Evolutionary conservation across 2,888 invertebrate species (phyloP).

Genomic region (Teleiodes luculella): DNA sequence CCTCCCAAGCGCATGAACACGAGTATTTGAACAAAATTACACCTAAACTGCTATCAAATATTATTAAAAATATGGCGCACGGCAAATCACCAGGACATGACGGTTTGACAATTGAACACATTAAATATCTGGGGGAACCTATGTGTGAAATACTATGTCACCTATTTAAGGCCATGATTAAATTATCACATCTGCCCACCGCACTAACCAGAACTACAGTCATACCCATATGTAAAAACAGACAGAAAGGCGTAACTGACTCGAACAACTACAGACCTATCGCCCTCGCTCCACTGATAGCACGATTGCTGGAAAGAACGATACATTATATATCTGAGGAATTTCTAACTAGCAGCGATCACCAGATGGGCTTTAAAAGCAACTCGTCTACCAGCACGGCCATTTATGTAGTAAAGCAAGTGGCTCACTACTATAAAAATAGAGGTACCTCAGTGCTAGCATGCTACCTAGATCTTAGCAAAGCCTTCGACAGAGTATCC

Average conservation of each 20-base stretch:
- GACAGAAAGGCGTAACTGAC: not conserved
- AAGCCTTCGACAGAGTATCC: not conserved
- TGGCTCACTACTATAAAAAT: not conserved
- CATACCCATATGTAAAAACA: not conserved
- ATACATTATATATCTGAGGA: not conserved
- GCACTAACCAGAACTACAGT: not conserved
- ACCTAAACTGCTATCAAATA: not conserved
- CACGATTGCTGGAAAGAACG: not conserved
- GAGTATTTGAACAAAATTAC: too few relatives aligned
- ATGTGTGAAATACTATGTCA: not conserved
- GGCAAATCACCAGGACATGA: not conserved
- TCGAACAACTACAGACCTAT: not conserved
- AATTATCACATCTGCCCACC: not conserved
- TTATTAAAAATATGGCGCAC: not conserved
- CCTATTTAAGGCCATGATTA: not conserved
- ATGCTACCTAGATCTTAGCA: not conserved
- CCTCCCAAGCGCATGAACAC: not conserved
- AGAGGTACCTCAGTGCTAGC: not conserved
- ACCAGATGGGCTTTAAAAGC: not conserved
- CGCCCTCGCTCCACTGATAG: not conserved
- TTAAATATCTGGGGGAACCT: not conserved
- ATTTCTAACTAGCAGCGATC: not conserved
- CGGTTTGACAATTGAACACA: not conserved
- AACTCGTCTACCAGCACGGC: not conserved
- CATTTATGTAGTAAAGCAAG: not conserved